Conservation (phyloP, 2,888 invertebrate species). For the Drosophila atripex region DNA sequence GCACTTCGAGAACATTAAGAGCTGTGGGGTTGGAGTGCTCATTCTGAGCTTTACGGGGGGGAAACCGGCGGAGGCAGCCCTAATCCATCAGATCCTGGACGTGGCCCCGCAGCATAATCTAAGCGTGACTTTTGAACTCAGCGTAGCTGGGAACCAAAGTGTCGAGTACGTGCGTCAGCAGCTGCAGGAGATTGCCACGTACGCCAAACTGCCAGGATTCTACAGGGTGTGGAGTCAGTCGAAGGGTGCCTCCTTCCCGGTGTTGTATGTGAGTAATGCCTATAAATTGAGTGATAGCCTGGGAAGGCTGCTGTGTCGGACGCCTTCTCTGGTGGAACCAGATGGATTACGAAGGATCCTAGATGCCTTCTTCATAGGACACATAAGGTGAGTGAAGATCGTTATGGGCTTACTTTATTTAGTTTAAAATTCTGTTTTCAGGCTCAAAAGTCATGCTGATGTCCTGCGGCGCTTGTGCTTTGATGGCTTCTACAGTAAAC, state of each 20-base stretch:
- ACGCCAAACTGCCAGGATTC: slow-evolving; percentile 72
- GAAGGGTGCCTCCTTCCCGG: slow-evolving; percentile 83
- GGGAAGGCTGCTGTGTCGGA: slow-evolving; percentile 72
- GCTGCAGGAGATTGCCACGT: slow-evolving; percentile 73
- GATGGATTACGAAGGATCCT: slow-evolving; percentile 84
- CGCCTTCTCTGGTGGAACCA: slow-evolving; percentile 33
- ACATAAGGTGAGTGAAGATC: slow-evolving; percentile 78
- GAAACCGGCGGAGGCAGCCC: slow-evolving; percentile 71
- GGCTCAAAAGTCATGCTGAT: slow-evolving; percentile 84
- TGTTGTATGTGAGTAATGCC: slow-evolving; percentile 88
- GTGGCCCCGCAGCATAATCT: slow-evolving; percentile 84
- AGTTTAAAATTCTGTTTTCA: slow-evolving; percentile 27
- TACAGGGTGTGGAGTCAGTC: slow-evolving; percentile 81
- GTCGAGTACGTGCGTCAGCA: slow-evolving; percentile 84
- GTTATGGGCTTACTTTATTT: background rate
- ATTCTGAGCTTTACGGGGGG: slow-evolving; percentile 85
- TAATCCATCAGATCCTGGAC: slow-evolving; percentile 83
- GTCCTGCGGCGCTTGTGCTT: slow-evolving; percentile 85
- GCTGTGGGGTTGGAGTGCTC: slow-evolving; percentile 86
- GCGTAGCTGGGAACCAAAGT: slow-evolving; percentile 85
- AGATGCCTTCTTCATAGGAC: slow-evolving; percentile 87
- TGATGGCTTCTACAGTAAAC: slow-evolving; percentile 88
- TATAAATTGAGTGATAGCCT: slow-evolving; percentile 84
- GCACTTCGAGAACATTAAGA: slow-evolving; percentile 87
- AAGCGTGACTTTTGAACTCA: slow-evolving; percentile 86